Conservation (phyloP, 2,797 vertebrate species). For the Gorsachius magnificus region DNA sequence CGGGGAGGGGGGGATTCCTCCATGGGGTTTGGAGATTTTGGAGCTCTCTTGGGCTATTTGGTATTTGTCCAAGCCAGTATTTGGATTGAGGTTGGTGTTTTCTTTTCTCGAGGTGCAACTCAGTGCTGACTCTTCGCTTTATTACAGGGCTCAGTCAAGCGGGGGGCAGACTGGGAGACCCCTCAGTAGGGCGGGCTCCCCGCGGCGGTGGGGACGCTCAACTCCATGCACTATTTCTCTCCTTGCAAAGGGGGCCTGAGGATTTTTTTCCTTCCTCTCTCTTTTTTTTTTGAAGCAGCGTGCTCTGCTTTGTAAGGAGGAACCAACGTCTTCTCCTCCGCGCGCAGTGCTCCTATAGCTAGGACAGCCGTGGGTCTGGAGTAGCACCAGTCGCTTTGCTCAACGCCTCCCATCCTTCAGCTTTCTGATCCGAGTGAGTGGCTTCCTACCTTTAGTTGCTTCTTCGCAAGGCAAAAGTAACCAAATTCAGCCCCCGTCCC, state of each 20-base stretch:
- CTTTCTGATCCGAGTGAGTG: not conserved
- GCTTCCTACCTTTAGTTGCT: not conserved
- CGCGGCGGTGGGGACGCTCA: fast-evolving
- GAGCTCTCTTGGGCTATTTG: not conserved
- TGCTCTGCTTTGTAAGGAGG: not conserved
- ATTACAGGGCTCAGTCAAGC: not conserved
- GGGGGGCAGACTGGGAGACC: not conserved
- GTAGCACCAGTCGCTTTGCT: not conserved
- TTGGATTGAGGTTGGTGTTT: not conserved
- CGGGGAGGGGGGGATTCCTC: not conserved
- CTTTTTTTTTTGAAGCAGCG: not conserved
- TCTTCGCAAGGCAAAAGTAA: not conserved
- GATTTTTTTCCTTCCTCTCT: not conserved
- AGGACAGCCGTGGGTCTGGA: not conserved
- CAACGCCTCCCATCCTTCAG: not conserved
- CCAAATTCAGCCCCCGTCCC: not conserved
- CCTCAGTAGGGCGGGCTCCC: fast-evolving
- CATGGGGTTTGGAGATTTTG: not conserved
- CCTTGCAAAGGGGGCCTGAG: not conserved
- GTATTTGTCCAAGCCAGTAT: not conserved
- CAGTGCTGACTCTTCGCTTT: not conserved
- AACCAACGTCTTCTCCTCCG: not conserved
- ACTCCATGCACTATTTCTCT: not conserved
- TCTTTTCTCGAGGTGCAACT: not conserved
- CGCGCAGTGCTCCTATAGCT: not conserved